Percentiles rank a stretch among this genome's conserved stretches.
Conservation (phyloP, 2,113 vertebrate genomes). For the Gadus macrocephalus region DNA sequence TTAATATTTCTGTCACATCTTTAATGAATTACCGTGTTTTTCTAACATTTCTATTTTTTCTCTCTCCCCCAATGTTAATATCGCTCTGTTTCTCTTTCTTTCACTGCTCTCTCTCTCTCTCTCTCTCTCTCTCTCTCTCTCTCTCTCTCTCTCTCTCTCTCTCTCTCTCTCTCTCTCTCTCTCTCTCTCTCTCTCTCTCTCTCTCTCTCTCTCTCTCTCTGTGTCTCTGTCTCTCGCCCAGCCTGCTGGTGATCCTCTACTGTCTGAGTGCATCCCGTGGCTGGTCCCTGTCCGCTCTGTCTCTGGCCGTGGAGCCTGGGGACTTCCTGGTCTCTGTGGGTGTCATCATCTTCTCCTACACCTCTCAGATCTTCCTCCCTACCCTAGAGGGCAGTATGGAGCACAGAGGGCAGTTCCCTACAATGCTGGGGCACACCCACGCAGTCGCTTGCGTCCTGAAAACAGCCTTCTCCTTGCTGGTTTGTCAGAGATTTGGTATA, state of each 20-base stretch:
- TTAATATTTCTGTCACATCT: no score
- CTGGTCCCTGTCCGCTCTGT: constrained; percentile 73
- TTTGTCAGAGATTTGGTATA: constrained; percentile 1
- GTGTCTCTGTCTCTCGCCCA: constrained; percentile 24
- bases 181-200: background rate
- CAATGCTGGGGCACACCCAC: constrained; percentile 77
- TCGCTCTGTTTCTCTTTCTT: no score
- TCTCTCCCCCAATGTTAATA: no score
- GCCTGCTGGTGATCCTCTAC: constrained; percentile 72
- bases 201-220: background rate
- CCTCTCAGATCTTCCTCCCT: constrained; percentile 81
- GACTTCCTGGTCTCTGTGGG: constrained; percentile 76
- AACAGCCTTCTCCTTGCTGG: constrained; percentile 73
- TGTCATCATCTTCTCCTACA: constrained; percentile 85
- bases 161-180: background rate
- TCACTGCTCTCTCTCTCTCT: no score
- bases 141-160: no score
- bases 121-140: no score
- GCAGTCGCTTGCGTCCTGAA: constrained; percentile 75
- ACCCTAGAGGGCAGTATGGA: constrained; percentile 77
- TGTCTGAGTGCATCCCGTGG: constrained; percentile 67
- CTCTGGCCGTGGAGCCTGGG: constrained; percentile 69
- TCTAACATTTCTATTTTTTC: no score
- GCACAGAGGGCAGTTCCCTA: constrained; percentile 65
- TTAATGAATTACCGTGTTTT: no score